phyloP scores from a whole-genome alignment of 2,888 invertebrate genomes.

The Carabus problematicus region DNA sequence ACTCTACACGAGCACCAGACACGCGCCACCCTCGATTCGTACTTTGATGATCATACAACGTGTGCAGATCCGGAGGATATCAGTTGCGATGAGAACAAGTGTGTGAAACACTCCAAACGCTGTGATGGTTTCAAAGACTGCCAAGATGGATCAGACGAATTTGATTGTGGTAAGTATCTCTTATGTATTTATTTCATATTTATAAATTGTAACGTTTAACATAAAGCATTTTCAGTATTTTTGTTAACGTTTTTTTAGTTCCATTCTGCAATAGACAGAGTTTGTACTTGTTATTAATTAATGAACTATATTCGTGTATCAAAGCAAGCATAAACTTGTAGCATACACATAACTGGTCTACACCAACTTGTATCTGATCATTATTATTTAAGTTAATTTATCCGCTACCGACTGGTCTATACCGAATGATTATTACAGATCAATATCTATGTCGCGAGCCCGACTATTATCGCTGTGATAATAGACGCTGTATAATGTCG shows the following conservation, averaged over 20 bases:
- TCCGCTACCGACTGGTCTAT: too few relatives aligned
- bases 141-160: constrained; percentile 49
- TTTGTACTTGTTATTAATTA: neutral
- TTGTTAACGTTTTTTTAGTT: neutral
- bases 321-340: neutral
- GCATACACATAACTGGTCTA: too few relatives aligned
- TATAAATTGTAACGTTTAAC: too few relatives aligned
- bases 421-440: constrained; percentile 46
- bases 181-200: neutral
- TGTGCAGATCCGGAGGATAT: constrained; percentile 47
- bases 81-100: constrained; percentile 48
- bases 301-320: too few relatives aligned
- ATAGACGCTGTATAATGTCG: constrained; percentile 54
- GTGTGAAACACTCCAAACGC: constrained; percentile 45
- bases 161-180: constrained; percentile 48
- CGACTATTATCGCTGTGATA: constrained; percentile 55
- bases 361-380: too few relatives aligned
- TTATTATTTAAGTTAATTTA: neutral
- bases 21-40: constrained; percentile 43
- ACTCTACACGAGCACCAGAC: constrained; percentile 18
- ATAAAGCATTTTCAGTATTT: neutral
- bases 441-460: constrained; percentile 51
- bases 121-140: constrained; percentile 51
- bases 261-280: neutral
- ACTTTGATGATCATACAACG: constrained; percentile 40